Percentiles rank a stretch among this genome's conserved stretches.
Evolutionary conservation across 1,140 invertebrate species (phyloP).

Genomic region (Cataglyphis hispanica): DNA sequence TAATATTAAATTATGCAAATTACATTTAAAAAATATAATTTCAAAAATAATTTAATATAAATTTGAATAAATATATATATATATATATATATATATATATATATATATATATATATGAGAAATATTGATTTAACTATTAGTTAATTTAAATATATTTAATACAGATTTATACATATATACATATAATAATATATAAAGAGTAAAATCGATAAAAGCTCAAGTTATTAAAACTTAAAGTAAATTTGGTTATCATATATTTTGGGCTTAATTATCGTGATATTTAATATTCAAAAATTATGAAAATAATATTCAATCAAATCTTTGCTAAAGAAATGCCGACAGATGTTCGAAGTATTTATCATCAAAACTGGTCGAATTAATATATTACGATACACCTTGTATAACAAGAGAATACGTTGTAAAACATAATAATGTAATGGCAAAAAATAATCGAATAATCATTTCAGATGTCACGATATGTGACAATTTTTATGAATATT

Average conservation of each 20-base stretch:
- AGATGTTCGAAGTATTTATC: background rate
- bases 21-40: too few relatives aligned
- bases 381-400: background rate
- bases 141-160: background rate
- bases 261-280: background rate
- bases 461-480: background rate
- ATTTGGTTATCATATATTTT: background rate
- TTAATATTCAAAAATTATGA: background rate
- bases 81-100: too few relatives aligned
- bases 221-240: background rate
- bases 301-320: background rate
- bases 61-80: too few relatives aligned
- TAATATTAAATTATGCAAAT: too few relatives aligned
- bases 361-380: background rate
- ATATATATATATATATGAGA: too few relatives aligned
- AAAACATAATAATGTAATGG: slow-evolving; percentile 7
- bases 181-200: background rate
- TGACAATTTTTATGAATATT: background rate
- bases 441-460: slow-evolving; percentile 12
- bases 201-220: background rate
- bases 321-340: background rate
- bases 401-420: slow-evolving; percentile 4
- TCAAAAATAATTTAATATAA: too few relatives aligned
- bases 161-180: too few relatives aligned
- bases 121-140: too few relatives aligned